These are phyloP conservation scores for Arizona elegans DNA, from an alignment of 2,113 vertebrate species.

Conservation along the genomic window DNA sequence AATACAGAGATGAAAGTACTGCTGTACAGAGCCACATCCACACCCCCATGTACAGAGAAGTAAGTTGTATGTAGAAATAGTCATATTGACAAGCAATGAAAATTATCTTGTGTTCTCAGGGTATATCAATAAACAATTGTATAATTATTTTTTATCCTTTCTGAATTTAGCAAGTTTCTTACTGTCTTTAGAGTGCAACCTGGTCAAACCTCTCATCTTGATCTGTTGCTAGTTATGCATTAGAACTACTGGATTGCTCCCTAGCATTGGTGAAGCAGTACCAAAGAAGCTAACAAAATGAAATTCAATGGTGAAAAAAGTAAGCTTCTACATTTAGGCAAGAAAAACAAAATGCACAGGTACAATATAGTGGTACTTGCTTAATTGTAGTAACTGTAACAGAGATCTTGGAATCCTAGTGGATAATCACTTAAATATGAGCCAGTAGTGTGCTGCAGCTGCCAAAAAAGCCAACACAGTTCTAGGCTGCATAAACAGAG, in stretches of 20 bases:
- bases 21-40: neutral
- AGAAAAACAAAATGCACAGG: no score
- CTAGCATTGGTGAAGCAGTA: neutral
- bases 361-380: no score
- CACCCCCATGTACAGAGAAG: neutral
- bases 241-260: neutral
- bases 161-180: neutral
- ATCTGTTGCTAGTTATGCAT: neutral
- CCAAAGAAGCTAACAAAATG: neutral
- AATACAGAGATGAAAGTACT: neutral
- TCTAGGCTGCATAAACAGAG: no score
- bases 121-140: neutral
- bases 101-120: neutral
- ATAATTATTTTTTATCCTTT: neutral
- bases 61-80: neutral
- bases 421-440: no score
- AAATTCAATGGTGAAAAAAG: no score
- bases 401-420: no score
- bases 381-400: no score
- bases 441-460: no score
- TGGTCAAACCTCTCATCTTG: neutral
- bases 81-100: neutral
- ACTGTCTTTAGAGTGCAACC: neutral
- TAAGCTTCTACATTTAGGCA: no score
- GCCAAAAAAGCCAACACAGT: no score